Evolutionary conservation across 1,140 invertebrate species (phyloP).

Genomic region (Sitophilus oryzae): DNA sequence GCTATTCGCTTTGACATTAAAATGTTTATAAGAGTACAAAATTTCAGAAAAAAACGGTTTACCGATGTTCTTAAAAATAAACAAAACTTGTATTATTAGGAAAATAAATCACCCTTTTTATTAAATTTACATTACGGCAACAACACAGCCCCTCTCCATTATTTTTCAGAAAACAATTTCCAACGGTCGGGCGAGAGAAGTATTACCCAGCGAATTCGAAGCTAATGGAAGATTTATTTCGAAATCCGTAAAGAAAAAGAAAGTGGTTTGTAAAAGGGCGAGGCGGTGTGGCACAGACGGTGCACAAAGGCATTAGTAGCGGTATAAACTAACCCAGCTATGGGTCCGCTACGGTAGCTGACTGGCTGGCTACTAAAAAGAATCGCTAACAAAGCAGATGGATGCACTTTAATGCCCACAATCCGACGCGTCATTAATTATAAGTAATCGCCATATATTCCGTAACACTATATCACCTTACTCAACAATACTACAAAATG

Average conservation of each 20-base stretch:
- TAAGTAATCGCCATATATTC: conserved; percentile 34
- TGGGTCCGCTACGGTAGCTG: conserved; percentile 29
- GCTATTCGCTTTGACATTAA: too few relatives aligned
- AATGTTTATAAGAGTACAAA: too few relatives aligned
- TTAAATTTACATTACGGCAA: too few relatives aligned
- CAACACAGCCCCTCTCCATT: too few relatives aligned
- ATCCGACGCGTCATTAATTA: conserved; percentile 38
- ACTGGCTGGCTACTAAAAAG: conserved; percentile 32
- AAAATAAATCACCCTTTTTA: too few relatives aligned
- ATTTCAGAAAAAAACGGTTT: too few relatives aligned
- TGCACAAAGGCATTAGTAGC: conserved; percentile 36
- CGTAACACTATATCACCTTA: conserved; percentile 24
- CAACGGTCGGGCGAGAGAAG: too few relatives aligned
- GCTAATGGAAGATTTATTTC: conserved; percentile 31
- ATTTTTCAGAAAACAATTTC: too few relatives aligned
- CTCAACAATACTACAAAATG: conserved; percentile 25
- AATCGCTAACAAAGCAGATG: conserved; percentile 37
- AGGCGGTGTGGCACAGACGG: too few relatives aligned
- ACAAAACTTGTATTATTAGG: too few relatives aligned
- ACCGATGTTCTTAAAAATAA: too few relatives aligned
- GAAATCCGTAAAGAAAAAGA: conserved; percentile 30
- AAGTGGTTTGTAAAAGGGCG: conserved; percentile 34
- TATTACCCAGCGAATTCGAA: conserved; percentile 33
- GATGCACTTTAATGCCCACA: conserved; percentile 37
- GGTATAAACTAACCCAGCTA: conserved; percentile 33